Evolutionary conservation across 37 sponge, comb jelly and placozoan genomes (phyloP), one percentile per base, ranked within the genome.

Genomic region (Cladorhizidae sp.): DNA sequence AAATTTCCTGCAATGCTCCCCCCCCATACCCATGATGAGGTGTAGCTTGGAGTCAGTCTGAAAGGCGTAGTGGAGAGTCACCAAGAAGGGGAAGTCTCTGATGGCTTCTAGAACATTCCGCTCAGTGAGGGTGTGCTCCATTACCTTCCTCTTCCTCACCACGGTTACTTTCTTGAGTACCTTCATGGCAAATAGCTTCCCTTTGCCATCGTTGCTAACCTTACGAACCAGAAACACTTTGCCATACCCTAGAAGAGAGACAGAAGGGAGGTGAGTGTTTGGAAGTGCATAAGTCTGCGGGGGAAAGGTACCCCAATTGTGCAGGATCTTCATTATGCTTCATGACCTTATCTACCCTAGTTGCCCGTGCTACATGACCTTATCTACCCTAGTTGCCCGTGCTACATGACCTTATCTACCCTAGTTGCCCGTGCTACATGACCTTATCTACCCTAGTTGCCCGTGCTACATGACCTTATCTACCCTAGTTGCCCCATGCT

Each of bases 201-300:
- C 91, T 29, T 32, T 52, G 55, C 90, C 91, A 35, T n/a, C 38
- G 0, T 93, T 93, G n/a, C 74, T 81, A 11, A 87, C 54, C 76
- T 92, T 99, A 25, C 93, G 72, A 7, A 99, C 99, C 12, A 99
- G 79, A 79, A 94, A 99, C 54, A 99, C 99, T 70, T 99, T 99
- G 14, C 97, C 99, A 82, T 99, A 99, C 0, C 94, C 99, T 97
- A 85, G 0, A 56, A 40, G 49, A 11, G 35, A 18, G 40, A 8
- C 5, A 59, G 28, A n/a, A 23, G 61, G 12, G n/a, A 78, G 14
- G n/a, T 18, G 67, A 17, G 18, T 41, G 61, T 28, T 5, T 17
- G 61, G n/a, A n/a, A n/a, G n/a, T n/a, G n/a, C n/a, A n/a, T n/a
- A n/a, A n/a, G n/a, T n/a, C n/a, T n/a, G n/a, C n/a, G n/a, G n/a